Evolutionary conservation across 2,797 vertebrate species (phyloP), one percentile per base, ranked within the genome.

Genomic region (Brachymystax lenok): DNA sequence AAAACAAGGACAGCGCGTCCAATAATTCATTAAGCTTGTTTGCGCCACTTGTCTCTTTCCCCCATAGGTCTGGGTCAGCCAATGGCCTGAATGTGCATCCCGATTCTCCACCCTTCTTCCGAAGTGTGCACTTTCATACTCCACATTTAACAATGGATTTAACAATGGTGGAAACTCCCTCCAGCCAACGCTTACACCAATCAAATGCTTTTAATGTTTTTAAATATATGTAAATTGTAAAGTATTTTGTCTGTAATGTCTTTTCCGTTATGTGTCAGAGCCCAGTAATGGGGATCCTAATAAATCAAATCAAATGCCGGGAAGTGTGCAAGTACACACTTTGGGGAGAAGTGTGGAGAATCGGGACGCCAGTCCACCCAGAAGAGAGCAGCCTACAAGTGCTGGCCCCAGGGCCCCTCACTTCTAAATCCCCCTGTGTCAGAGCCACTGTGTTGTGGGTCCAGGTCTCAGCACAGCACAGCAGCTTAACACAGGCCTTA

Each of bases 401-500:
- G 6, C 6, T 56, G 21, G 8, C n/a, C 21, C 12, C 21, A 63
- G 10, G 59, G 1, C 13, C 70, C 70, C 19, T 82, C 81, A 74
- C 78, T 69, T 74, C 16, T 82, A 87, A 87, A 88, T 85, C 83
- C 80, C 67, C 66, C 1, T 1, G 74, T 84, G 82, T 88, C 75
- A 50, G 74, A 63, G 30, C 21, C 77, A 80, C 81, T 74, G 52
- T 16, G 63, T 83, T 82, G 71, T 73, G 69, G 85, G 85, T 86
- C 84, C 75, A 74, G 75, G 66, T 82, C 77, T 74, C 80, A 77
- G 64, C 52, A 76, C 74, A 77, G 71, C 4, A n/a, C 82, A 73
- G 75, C 77, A 84, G 86, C 88, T 90, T 88, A 87, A 88, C 87
- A 84, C 80, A 78, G 74, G 78, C 85, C 75, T 86, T 83, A 85